These are phyloP conservation scores for Nymphicus hollandicus DNA, from an alignment of 2,113 vertebrate species.

Conservation along the genomic window DNA sequence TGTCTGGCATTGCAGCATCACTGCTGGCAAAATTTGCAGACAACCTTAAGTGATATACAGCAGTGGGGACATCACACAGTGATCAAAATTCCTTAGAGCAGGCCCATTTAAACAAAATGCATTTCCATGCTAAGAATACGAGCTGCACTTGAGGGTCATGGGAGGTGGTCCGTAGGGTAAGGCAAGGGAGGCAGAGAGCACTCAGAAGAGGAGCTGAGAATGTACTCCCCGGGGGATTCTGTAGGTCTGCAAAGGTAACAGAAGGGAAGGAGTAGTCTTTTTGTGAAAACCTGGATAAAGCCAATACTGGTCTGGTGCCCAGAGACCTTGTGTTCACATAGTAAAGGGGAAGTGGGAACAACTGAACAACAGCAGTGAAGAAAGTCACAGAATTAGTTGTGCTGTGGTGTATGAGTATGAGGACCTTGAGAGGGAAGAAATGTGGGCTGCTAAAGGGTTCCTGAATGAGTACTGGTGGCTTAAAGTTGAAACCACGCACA, in stretches of 20 bases:
- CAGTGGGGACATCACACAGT: not conserved
- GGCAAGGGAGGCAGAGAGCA: not conserved
- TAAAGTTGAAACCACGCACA: not conserved
- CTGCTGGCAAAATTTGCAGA: not conserved
- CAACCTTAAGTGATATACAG: not conserved
- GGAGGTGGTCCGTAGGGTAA: not conserved
- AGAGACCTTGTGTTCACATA: not conserved
- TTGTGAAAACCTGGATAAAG: not conserved
- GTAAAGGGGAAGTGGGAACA: not conserved
- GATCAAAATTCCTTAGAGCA: not conserved
- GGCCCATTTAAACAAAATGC: not conserved
- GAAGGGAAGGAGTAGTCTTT: not conserved
- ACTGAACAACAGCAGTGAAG: not conserved
- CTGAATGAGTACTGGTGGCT: not conserved
- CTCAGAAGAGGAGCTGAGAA: not conserved
- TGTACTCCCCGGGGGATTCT: not conserved
- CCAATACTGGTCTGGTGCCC: not conserved
- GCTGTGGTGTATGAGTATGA: fast-evolving
- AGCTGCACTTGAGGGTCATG: not conserved
- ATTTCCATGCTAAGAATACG: not conserved
- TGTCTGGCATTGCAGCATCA: not conserved
- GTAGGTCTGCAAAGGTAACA: not conserved
- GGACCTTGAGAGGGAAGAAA: not conserved
- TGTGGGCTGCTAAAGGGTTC: not conserved
- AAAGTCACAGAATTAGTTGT: not conserved